These are phyloP conservation scores for Pegoplata infirma DNA, from an alignment of 2,888 invertebrate species.

Conservation along the genomic window DNA sequence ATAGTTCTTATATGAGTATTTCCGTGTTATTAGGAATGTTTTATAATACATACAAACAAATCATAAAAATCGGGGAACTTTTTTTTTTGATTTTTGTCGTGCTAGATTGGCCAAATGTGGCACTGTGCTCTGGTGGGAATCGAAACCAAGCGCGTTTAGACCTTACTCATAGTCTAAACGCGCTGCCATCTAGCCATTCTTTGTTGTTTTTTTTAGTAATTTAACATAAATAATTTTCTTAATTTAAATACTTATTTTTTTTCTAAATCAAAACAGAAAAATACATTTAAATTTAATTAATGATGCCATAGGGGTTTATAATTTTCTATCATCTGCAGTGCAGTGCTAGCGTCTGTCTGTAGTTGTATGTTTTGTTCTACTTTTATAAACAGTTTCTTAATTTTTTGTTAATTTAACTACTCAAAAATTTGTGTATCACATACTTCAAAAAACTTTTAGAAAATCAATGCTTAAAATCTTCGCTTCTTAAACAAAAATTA, in stretches of 20 bases:
- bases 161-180: too few relatives aligned
- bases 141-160: too few relatives aligned
- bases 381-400: slow-evolving; percentile 16
- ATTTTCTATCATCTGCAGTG: slow-evolving; percentile 57
- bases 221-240: too few relatives aligned
- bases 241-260: background rate
- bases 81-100: too few relatives aligned
- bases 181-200: too few relatives aligned
- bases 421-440: slow-evolving; percentile 32
- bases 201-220: too few relatives aligned
- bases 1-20: too few relatives aligned
- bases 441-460: slow-evolving; percentile 30
- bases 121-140: too few relatives aligned
- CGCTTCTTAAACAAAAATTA: background rate
- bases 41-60: too few relatives aligned
- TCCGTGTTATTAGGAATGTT: too few relatives aligned
- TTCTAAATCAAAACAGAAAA: slow-evolving; percentile 11
- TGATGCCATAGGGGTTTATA: slow-evolving; percentile 56
- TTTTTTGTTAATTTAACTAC: slow-evolving; percentile 17
- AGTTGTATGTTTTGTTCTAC: background rate
- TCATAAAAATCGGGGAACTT: too few relatives aligned
- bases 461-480: background rate
- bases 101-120: too few relatives aligned
- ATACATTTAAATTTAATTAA: slow-evolving; percentile 50
- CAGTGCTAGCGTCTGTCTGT: slow-evolving; percentile 19